Evolutionary conservation across 2,797 vertebrate species (phyloP).

Genomic region (Valencia hispanica): DNA sequence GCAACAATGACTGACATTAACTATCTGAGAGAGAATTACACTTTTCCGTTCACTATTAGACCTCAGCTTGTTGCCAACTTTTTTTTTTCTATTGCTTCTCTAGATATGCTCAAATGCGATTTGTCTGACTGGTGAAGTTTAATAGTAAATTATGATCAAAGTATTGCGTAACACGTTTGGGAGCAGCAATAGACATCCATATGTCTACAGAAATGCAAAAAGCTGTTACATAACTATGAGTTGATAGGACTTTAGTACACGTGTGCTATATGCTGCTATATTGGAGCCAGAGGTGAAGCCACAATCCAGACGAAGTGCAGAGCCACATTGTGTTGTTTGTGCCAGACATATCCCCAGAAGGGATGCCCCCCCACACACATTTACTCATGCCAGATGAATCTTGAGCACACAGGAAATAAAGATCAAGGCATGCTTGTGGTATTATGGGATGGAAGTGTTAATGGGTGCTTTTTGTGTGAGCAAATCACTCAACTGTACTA

Average conservation of each 20-base stretch:
- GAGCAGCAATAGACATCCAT: constrained; percentile 23
- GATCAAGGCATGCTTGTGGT: constrained; percentile 47
- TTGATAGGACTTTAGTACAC: constrained; percentile 41
- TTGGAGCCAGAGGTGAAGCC: constrained; percentile 32
- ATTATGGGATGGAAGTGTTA: constrained; percentile 68
- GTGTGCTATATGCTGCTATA: constrained; percentile 31
- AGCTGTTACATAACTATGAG: constrained; percentile 53
- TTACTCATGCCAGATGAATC: constrained; percentile 44
- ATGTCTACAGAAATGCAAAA: constrained; percentile 39
- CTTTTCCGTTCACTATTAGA: constrained; percentile 16
- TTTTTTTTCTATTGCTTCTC: constrained; percentile 45
- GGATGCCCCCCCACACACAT: constrained; percentile 22
- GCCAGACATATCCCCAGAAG: constrained; percentile 35
- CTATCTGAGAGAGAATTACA: constrained; percentile 33
- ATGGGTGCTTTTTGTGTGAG: constrained; percentile 60
- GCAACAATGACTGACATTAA: constrained; percentile 6
- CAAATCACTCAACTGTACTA: constrained; percentile 61
- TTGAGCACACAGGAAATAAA: constrained; percentile 48
- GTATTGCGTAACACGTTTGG: constrained; percentile 62
- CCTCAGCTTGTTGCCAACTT: constrained; percentile 13
- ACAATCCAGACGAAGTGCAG: constrained; percentile 12
- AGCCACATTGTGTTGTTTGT: constrained; percentile 23
- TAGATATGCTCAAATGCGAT: constrained; percentile 13
- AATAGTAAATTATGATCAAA: constrained; percentile 44
- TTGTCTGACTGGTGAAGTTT: constrained; percentile 29